A percentile compares a stretch with the other conserved stretches of the same genome.
Evolutionary conservation across 2,888 invertebrate species (phyloP).

Genomic region (Torymus auratus): DNA sequence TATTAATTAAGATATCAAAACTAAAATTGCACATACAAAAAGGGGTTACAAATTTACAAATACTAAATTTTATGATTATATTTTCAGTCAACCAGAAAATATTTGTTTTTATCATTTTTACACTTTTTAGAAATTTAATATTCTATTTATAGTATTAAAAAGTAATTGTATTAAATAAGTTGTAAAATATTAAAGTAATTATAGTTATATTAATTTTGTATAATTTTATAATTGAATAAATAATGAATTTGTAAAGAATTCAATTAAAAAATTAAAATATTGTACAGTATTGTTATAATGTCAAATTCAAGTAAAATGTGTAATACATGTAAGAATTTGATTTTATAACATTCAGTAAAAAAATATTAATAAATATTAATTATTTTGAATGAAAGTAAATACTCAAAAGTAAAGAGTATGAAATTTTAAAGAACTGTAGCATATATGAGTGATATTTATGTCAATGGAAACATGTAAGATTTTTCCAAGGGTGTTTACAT

Average conservation of each 20-base stretch:
- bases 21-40: neutral
- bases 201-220: conserved; percentile 15
- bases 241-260: neutral
- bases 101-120: neutral
- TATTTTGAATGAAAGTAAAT: neutral
- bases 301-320: too few species aligned
- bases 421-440: neutral
- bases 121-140: neutral
- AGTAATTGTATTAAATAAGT: too few species aligned
- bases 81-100: conserved; percentile 10
- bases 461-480: conserved; percentile 30
- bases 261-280: too few species aligned
- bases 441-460: conserved; percentile 20
- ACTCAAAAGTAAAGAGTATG: neutral
- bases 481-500: conserved; percentile 18
- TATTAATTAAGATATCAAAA: conserved; percentile 69
- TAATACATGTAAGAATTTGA: neutral
- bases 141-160: too few species aligned
- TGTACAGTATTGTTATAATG: too few species aligned
- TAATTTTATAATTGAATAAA: conserved; percentile 1
- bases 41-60: conserved; percentile 8
- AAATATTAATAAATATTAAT: neutral
- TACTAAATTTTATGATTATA: neutral
- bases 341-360: neutral
- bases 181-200: neutral